Base-by-base conservation (phyloP, 2,888 invertebrate species). In the Hydropsyche betteni region DNA sequence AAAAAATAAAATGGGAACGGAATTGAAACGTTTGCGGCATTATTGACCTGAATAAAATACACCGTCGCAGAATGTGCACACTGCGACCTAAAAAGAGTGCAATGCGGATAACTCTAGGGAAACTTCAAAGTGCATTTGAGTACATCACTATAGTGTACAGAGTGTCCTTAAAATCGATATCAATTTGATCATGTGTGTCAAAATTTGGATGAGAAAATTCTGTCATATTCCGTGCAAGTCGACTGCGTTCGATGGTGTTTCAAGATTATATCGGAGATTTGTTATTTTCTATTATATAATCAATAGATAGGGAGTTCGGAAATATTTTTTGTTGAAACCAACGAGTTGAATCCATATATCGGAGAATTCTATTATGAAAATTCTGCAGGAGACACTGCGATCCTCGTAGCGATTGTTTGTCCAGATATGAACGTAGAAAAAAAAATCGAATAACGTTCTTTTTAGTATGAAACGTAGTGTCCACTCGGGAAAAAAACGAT, bases 31-130 rank as follows among this genome's bases (percentile, higher is more conserved):
- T 61, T 44, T 61, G 16, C 64, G n/a, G 64, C 34, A 34, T 64
- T 64, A 34, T 64, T 64, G 64, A 64, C 64, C 64, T 36, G 64
- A 36, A 64, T 64, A 64, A 64, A 64, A 33, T 34, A 36, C 12
- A 36, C 55, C 8, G 44, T 61, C 61, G 16, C 34, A 34, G 34
- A 4, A 44, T 10, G 36, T 36, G 64, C 12, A 52, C 34, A 34
- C 12, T 24, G 51, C 70, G 10, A 44, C 44, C 2, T 44, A 53
- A 70, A 70, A 70, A 70, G 52, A 70, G 70, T 70, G 70, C 70
- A 70, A 70, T 70, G 70, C 70, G 53, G 70, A 70, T 70, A 44
- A 44, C 44, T 44, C 44, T 44, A 44, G 44, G 7, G 44, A 10
- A 44, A 44, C 10, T 44, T 10, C 10, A 44, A 44, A 44, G 44